Base-by-base conservation (phyloP, 2,113 vertebrate genomes). In the Labrus mixtus region DNA sequence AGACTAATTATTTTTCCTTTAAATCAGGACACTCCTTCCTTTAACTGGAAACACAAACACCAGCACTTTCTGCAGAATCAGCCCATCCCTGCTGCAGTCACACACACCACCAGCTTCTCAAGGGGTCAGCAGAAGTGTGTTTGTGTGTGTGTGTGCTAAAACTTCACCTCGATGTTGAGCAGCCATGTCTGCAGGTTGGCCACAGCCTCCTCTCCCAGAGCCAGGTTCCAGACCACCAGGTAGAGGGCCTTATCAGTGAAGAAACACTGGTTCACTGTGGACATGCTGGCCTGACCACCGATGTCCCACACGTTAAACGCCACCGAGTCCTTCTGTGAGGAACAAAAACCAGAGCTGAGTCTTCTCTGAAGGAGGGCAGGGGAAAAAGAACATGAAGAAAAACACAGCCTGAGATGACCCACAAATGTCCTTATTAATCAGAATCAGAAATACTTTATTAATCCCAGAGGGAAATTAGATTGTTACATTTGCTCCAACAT, bases 241-340 rank as follows among this genome's bases (percentile, higher is more conserved):
- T 99, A 99, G 73, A 99, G 90, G 59, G 98, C 97, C 87, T 97
- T 97, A 91, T 99, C 97, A 0, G 98, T 99, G 95, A 99, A 99
- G 94, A 99, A 99, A 89, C 98, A 99, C 94, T 99, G 98, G 91
- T 98, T 98, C 73, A 99, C 97, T 0, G 98, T 97, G 59, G 97
- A 96, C 97, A 98, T 97, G 93, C 94, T 96, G 50, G 97, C 95
- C 0, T 96, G 95, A 29, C 97, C 97, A 6, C 98, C 98, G 0
- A 99, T 95, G 92, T 99, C 98, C 98, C 98, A 99, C 80, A 98
- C 96, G 20, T 94, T 97, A 93, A 98, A 98, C 74, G 93, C 89
- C 86, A 98, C 94, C 0, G 94, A 95, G 86, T 98, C 96, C 67
- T 96, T 93, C 98, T 99, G 94, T 92, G 90, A 77, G 87, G 78